Evolutionary conservation across 1,140 invertebrate species (phyloP).

Genomic region (Trachymyrmex cornetzi): DNA sequence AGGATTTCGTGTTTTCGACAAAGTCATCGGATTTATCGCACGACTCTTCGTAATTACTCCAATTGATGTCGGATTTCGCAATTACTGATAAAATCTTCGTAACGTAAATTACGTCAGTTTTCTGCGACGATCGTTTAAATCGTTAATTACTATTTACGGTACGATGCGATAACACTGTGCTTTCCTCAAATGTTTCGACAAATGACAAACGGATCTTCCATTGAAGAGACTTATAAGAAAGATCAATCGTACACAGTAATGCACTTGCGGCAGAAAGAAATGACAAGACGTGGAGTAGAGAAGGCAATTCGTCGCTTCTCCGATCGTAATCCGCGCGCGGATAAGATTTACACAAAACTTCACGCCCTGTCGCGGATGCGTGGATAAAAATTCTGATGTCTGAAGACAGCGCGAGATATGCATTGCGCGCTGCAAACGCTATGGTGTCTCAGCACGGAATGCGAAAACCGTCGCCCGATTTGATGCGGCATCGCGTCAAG

Average conservation of each 20-base stretch:
- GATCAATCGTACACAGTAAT: neutral
- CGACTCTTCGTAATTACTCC: constrained; percentile 32
- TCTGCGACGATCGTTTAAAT: constrained; percentile 25
- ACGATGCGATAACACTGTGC: neutral
- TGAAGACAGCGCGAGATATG: neutral
- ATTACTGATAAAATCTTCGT: constrained; percentile 35
- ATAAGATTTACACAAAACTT: constrained; percentile 20
- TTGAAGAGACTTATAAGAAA: no score
- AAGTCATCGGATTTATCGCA: constrained; percentile 48
- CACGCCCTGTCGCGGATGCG: neutral
- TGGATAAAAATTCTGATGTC: constrained; percentile 40
- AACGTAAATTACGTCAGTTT: constrained; percentile 23
- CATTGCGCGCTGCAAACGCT: neutral
- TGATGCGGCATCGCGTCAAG: constrained; percentile 29
- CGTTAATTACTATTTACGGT: constrained; percentile 41
- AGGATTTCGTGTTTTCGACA: neutral
- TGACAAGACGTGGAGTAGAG: neutral
- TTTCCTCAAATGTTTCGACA: neutral
- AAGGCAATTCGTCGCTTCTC: neutral
- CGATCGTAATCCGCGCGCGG: neutral
- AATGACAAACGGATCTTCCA: neutral
- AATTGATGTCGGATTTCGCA: constrained; percentile 39
- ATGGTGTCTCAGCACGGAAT: constrained; percentile 18
- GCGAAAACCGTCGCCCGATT: constrained; percentile 40
- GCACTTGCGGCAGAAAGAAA: neutral